phyloP scores from a whole-genome alignment of 2,797 vertebrate species.

The Anisognathus igniventris region DNA sequence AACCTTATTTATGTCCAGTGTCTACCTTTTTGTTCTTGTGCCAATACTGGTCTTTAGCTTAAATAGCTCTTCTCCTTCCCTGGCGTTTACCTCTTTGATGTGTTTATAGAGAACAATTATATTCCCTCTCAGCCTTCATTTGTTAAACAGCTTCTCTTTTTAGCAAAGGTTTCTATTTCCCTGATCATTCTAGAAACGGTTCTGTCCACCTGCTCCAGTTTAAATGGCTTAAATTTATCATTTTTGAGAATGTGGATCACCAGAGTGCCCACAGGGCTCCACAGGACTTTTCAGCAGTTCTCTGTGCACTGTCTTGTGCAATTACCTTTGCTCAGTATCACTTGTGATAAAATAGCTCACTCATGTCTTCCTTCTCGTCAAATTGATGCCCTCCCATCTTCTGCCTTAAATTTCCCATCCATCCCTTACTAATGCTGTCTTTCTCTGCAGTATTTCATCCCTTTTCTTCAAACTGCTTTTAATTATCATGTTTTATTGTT shows the following conservation, averaged over 20 bases:
- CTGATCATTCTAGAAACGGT: background rate
- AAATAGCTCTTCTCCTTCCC: conserved; percentile 17
- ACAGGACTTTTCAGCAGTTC: background rate
- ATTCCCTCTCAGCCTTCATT: conserved; percentile 32
- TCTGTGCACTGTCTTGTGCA: rapidly evolving
- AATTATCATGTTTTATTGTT: background rate
- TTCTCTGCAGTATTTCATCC: background rate
- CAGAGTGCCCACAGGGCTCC: background rate
- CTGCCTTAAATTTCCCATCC: background rate
- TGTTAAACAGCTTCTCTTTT: conserved; percentile 14
- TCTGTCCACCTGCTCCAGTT: background rate
- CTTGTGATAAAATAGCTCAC: background rate
- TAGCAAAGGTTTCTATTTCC: background rate
- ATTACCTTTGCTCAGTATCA: background rate
- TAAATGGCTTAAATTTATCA: background rate
- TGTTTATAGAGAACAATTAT: conserved; percentile 45
- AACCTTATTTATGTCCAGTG: conserved; percentile 35
- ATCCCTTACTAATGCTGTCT: background rate
- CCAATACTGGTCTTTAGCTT: background rate
- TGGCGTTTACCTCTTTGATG: conserved; percentile 6
- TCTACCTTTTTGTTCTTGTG: conserved; percentile 23
- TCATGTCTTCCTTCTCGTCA: background rate
- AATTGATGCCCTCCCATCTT: background rate
- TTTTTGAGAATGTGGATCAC: background rate
- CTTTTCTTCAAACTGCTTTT: background rate